Percentiles rank a stretch among this genome's conserved stretches.
phyloP scores from a whole-genome alignment of 2,797 vertebrate species.

The Sebastes variabilis region DNA sequence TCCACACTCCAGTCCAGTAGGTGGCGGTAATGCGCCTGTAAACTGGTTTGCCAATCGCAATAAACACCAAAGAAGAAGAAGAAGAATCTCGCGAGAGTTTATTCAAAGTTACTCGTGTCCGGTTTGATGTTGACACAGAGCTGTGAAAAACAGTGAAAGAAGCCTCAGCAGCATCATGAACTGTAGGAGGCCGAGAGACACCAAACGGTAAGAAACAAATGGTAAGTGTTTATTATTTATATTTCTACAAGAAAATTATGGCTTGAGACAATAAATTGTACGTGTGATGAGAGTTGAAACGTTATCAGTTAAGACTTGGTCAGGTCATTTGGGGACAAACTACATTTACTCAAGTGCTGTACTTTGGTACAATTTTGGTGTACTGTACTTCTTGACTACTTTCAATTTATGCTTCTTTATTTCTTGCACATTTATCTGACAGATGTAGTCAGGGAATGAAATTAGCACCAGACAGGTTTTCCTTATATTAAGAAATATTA shows the following conservation, averaged over 20 bases:
- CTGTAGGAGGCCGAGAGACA: accelerated
- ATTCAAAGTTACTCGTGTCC: not conserved
- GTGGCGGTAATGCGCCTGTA: too few species aligned
- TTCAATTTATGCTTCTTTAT: not conserved
- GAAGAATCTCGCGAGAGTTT: conserved; percentile 31
- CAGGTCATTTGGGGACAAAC: too few species aligned
- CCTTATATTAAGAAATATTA: too few species aligned
- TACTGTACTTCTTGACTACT: not conserved
- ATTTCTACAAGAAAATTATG: not conserved
- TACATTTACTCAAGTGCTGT: not conserved
- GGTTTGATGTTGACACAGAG: too few species aligned
- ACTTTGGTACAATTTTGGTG: not conserved
- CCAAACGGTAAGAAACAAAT: not conserved
- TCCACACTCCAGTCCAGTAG: too few species aligned
- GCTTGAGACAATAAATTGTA: not conserved
- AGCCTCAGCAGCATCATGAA: accelerated
- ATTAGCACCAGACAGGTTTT: too few species aligned
- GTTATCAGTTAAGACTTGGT: not conserved
- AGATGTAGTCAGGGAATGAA: not conserved
- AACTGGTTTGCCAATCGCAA: too few species aligned
- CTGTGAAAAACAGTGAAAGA: not conserved
- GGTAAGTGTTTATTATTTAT: not conserved
- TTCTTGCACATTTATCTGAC: not conserved
- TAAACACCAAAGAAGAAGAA: too few species aligned
- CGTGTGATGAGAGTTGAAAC: not conserved